Evolutionary conservation across 2,888 invertebrate genomes (phyloP), one percentile per base, ranked within the genome.

Genomic region (Hypena proboscidalis): DNA sequence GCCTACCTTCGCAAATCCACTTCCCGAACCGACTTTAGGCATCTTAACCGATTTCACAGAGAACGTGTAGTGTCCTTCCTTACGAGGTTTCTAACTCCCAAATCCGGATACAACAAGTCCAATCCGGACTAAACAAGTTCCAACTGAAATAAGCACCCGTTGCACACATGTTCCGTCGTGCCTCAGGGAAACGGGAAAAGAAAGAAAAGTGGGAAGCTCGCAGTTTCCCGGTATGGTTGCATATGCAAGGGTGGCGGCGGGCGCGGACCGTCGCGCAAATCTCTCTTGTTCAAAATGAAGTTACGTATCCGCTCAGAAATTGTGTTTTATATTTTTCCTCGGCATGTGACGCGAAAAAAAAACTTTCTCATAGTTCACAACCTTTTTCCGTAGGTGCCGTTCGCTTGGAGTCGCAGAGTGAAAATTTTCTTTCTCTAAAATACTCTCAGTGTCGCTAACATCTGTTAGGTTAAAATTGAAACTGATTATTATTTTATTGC

Each of bases 271-370:
- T 46, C 70, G 69, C 60, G 74, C 75, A 83, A 83, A 85, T 83
- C 79, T 83, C 80, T 79, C 80, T 77, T 76, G 75, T 81, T 80
- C 77, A 76, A 82, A 88, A 88, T 80, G 76, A 82, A 88, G 85
- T 86, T 86, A 86, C 83, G 75, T 74, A 83, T 83, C 73, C 73
- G 70, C 72, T 74, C 80, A 75, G 80, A 80, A 80, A 85, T 82
- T 81, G 82, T 83, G 72, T 85, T 70, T 86, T 81, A 79, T 84
- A 82, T 81, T 84, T 83, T 77, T 67, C 65, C 70, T 67, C 66
- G 54, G 70, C 75, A 74, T 80, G 76, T 80, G 81, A 78, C 65
- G 74, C 70, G 70, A 54, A 70, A 74, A 82, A n/a, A 83, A 81
- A 84, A 81, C 74, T 83, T 82, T 60, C 61, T 64, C 66, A 79